Evolutionary conservation across 2,888 invertebrate species (phyloP), one percentile per base, ranked within the genome.

Genomic region (Noctua janthe): DNA sequence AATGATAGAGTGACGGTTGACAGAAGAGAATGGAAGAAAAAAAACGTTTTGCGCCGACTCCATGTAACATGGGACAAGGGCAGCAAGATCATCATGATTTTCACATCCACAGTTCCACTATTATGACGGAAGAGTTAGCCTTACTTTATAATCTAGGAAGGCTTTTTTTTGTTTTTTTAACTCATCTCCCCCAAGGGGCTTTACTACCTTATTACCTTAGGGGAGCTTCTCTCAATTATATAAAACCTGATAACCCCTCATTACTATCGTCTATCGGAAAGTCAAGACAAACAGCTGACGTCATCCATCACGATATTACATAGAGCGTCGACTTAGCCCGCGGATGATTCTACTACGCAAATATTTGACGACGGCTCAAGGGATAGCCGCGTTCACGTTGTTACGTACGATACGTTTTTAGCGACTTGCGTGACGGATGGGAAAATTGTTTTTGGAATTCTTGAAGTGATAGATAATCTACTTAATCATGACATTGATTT

Each of bases 231-330:
- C 62, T 64, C 29, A 35, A 49, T 56, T 59, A 6, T 29, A 13
- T 77, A 29, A 75, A 81, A 87, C 80, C 82, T 88, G 85, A 85
- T 89, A 86, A 85, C 71, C 71, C 74, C 66, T 82, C 62, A 80
- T 86, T 82, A 81, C 74, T 83, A 86, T 83, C 82, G 71, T 69
- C 81, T 87, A 86, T 82, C 72, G 77, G 75, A 47, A 87, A 81
- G 83, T 89, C 90, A 88, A 88, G 89, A 86, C 83, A 88, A 88
- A 90, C 89, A 86, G 87, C 84, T 86, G 91, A 90, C 92, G 92
- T 91, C 94, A 95, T 96, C 95, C 95, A 95, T 96, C 95, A 95
- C 93, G 93, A 94, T 95, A 95, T 95, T 95, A 94, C 94, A 90
- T 87, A 88, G 92, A 87, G 88, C 90, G 91, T 85, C 91, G 93